phyloP scores from a whole-genome alignment of 2,797 vertebrate species.

The Arctocebus calabarensis region DNA sequence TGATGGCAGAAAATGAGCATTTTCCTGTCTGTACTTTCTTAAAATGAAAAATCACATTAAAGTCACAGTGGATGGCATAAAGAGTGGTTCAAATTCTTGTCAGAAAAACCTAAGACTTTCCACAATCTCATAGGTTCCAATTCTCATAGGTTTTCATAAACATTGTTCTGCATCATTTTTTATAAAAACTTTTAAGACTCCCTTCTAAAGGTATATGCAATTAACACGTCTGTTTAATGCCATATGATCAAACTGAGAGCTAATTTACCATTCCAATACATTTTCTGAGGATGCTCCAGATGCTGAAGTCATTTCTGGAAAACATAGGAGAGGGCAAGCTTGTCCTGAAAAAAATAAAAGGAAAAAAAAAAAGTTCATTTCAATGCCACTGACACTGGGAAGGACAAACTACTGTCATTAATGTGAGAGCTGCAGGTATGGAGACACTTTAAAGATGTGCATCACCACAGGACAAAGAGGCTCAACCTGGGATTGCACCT shows the following conservation, averaged over 20 bases:
- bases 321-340: conserved; percentile 97
- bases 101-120: conserved; percentile 13
- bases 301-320: conserved; percentile 97
- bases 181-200: neutral
- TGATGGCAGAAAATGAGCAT: neutral
- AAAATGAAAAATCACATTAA: neutral
- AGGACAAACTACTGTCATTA: neutral
- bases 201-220: neutral
- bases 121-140: conserved; percentile 29
- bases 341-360: conserved; percentile 87
- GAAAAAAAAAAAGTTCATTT: conserved; percentile 37
- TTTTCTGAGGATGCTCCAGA: conserved; percentile 99
- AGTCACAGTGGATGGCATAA: neutral
- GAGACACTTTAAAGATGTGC: neutral
- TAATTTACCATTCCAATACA: conserved; percentile 98
- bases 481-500: neutral
- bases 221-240: neutral
- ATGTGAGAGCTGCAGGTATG: neutral
- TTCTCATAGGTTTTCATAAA: neutral
- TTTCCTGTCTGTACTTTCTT: neutral
- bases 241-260: neutral
- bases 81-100: neutral
- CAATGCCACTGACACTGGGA: neutral
- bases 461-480: neutral
- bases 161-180: neutral